Percentiles rank a stretch among this genome's conserved stretches.
Evolutionary conservation across 2,888 invertebrate species (phyloP).

Genomic region (Phaonia tiefii): DNA sequence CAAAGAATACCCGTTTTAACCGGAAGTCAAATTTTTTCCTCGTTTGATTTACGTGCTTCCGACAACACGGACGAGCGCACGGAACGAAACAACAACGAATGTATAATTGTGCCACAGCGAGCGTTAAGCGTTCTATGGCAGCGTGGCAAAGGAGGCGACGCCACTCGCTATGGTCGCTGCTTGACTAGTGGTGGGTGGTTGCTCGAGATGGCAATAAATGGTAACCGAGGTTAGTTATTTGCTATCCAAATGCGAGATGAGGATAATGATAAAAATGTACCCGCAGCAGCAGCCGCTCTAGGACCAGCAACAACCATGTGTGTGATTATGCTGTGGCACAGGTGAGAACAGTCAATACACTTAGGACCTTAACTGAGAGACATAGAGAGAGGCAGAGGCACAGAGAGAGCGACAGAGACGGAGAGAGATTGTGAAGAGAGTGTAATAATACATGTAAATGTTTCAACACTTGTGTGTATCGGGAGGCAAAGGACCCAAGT

Average conservation of each 20-base stretch:
- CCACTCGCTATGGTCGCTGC: background rate
- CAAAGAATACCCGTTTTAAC: constrained; percentile 64
- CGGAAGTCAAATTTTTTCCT: constrained; percentile 64
- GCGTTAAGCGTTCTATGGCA: background rate
- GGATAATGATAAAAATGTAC: background rate
- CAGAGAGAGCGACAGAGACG: background rate
- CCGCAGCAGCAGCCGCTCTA: background rate
- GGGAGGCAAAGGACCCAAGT: constrained; percentile 29
- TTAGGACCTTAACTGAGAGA: constrained; percentile 30
- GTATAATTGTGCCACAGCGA: background rate
- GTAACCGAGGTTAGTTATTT: constrained; percentile 67
- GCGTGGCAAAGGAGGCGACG: background rate
- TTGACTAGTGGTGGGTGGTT: background rate
- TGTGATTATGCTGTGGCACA: constrained; percentile 24
- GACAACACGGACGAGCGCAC: constrained; percentile 60
- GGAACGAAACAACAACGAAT: constrained; percentile 32
- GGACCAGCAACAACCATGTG: constrained; percentile 39
- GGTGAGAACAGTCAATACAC: constrained; percentile 28
- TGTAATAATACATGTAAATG: constrained; percentile 37
- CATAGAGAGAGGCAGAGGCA: background rate
- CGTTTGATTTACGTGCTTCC: constrained; percentile 67
- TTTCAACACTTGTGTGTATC: constrained; percentile 33
- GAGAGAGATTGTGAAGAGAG: background rate
- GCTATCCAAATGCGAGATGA: background rate
- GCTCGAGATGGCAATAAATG: constrained; percentile 57